Evolutionary conservation across 1,140 invertebrate species (phyloP).

Genomic region (Aphaenogaster rudis): DNA sequence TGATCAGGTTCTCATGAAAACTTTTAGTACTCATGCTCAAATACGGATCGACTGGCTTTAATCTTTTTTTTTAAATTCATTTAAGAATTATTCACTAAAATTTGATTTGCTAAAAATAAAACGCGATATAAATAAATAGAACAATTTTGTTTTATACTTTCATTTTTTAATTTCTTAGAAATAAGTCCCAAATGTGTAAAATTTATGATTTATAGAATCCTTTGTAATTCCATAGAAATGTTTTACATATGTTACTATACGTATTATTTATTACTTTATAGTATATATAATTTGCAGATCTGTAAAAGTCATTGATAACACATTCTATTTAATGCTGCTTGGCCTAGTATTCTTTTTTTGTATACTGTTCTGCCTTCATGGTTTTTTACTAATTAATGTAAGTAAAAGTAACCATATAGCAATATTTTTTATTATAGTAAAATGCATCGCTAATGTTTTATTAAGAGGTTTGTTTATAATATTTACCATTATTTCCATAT

Average conservation of each 20-base stretch:
- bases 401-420: neutral
- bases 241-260: neutral
- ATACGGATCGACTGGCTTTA: neutral
- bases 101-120: neutral
- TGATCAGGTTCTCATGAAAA: slow-evolving; percentile 31
- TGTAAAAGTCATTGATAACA: slow-evolving; percentile 1
- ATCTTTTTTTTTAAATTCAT: neutral
- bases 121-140: neutral
- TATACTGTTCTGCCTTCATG: slow-evolving; percentile 4
- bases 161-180: neutral
- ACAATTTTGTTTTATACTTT: neutral
- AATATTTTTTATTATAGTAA: too few species aligned
- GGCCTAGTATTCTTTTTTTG: neutral
- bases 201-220: neutral
- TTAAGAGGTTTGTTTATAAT: neutral
- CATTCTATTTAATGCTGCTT: slow-evolving; percentile 32
- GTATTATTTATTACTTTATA: neutral
- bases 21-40: too few species aligned
- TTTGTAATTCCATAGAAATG: neutral
- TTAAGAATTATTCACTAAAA: neutral
- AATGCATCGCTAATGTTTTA: neutral
- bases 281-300: neutral
- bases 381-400: slow-evolving; percentile 33
- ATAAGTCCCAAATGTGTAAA: neutral
- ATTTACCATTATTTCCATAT: neutral